These are phyloP conservation scores for Nomada ruficornis DNA, from an alignment of 2,888 invertebrate genomes.

Conservation along the genomic window DNA sequence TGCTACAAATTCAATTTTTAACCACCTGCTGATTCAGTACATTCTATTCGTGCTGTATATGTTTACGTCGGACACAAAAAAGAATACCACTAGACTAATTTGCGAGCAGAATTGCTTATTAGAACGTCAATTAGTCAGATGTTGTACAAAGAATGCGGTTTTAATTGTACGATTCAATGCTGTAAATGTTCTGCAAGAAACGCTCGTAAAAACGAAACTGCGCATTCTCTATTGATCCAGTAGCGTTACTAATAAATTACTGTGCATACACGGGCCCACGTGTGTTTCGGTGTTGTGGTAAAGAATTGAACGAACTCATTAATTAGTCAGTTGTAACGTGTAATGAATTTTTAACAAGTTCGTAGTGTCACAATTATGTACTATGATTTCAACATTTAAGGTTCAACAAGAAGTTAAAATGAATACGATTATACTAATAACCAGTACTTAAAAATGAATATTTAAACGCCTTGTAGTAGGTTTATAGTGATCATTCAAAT, in stretches of 20 bases:
- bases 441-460: no score
- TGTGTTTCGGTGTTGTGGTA: background rate
- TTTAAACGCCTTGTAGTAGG: no score
- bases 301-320: conserved; percentile 1
- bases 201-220: background rate
- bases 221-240: background rate
- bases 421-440: background rate
- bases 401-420: background rate
- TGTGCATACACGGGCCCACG: conserved; percentile 17
- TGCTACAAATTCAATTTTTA: no score
- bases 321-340: background rate
- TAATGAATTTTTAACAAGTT: conserved; percentile 11
- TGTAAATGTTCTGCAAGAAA: conserved; percentile 25
- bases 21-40: background rate
- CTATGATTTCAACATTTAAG: background rate
- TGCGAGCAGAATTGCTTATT: background rate
- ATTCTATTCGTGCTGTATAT: background rate
- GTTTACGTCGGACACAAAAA: background rate
- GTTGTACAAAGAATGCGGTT: conserved; percentile 14
- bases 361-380: background rate
- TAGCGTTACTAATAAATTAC: conserved; percentile 25
- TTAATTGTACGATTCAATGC: conserved; percentile 3
- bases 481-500: background rate
- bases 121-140: background rate
- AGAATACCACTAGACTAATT: background rate